Base-by-base conservation (phyloP, 2,888 invertebrate genomes). In the Drosophila niveifrons region DNA sequence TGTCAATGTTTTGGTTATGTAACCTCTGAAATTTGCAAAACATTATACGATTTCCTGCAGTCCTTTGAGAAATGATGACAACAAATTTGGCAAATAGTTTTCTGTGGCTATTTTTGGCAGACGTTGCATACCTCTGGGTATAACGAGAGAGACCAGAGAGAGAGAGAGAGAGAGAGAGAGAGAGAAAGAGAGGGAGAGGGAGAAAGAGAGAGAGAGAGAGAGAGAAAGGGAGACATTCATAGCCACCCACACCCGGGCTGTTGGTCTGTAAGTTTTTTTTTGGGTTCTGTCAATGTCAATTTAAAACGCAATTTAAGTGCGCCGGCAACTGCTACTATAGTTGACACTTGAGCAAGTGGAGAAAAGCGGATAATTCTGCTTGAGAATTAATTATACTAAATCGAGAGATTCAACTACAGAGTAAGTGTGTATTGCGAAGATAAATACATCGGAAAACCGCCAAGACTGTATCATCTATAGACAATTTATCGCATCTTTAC, bases 61-160 rank as follows among this genome's bases (percentile, higher is more conserved):
- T 69, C 62, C 67, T 39, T 29, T 50, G 67, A 63, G 63, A 73
- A 59, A 69, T 50, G 70, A 56, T 59, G 64, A 41, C 71, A 83
- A 67, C 81, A 70, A 85, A 82, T 79, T 86, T 83, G 62, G 43
- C 69, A 86, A 83, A 86, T 83, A 75, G 77, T 72, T 83, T 80
- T 77, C 9, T 41, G 39, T 67, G 69, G 55, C 66, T 66, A 72
- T 86, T 83, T 83, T 71, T 65, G 77, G 71, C 66, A 72, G 66
- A 58, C 64, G 59, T 36, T 51, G 57, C 78, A 65, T 68, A 68
- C 72, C 84, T 67, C 52, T 34, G 76, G 52, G 66, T 10, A 47
- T 39, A 39, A 13, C 23, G 23, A 23, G 23, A 23, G 23, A 23
- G 23, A 23, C 48, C 48, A 57, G 11, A 41, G 43, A 50, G 3